Base-by-base conservation (phyloP, 92 coral and sea anemone species). In the Ricordea florida region DNA sequence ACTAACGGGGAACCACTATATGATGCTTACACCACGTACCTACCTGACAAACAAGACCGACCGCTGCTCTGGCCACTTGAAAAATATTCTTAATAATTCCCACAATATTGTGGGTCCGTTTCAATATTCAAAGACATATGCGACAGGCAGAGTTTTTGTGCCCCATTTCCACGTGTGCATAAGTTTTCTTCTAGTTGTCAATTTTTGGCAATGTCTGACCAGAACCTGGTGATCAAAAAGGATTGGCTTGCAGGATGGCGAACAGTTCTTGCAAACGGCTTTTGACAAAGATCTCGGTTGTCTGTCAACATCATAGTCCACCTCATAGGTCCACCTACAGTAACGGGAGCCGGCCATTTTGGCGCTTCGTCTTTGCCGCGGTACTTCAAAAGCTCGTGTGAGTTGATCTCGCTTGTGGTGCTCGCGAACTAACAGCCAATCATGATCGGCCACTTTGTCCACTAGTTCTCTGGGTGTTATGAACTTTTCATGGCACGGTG, bases 81-180 rank as follows among this genome's bases (percentile, higher is more conserved):
- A n/a, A n/a, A n/a, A n/a, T n/a, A n/a, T n/a, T n/a, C n/a, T n/a
- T n/a, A n/a, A n/a, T n/a, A n/a, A n/a, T n/a, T n/a, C n/a, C n/a
- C n/a, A n/a, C n/a, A n/a, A n/a, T n/a, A n/a, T n/a, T n/a, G n/a
- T n/a, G n/a, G n/a, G n/a, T n/a, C n/a, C n/a, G n/a, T n/a, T 1
- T 36, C 6, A 34, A 49, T 25, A 37, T 13, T 40, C 42, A 29
- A 52, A 55, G 27, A 91, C 93, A 45, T 52, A 91, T 11, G 97
- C 90, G 3, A 91, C 88, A 0, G 87, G 78, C 1, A 88, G 74
- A 0, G 42, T 66, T 5, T 62, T 37, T n/a, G 51, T 66, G 4
- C 51, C 70, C 90, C 90, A 88, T 56, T 83, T 76, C 97, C 97
- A 88, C 44, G 77, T 72, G 21, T 47, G 66, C 28, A 70, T 55